These are phyloP conservation scores for Dascyllus trimaculatus DNA, from an alignment of 2,113 vertebrate genomes.

Conservation along the genomic window DNA sequence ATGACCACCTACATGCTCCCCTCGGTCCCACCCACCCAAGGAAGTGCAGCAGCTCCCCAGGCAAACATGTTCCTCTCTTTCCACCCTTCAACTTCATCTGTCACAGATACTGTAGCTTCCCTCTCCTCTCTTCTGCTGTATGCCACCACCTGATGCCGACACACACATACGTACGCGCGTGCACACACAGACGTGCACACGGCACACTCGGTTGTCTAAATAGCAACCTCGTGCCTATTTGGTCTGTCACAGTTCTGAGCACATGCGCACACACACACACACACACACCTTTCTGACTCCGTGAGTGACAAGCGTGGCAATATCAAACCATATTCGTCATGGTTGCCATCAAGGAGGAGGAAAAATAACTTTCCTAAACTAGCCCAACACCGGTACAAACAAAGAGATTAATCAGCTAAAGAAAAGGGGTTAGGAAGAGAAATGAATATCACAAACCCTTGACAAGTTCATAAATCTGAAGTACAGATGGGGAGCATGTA, in stretches of 20 bases:
- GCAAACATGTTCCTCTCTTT: conserved; percentile 57
- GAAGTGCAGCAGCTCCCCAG: conserved; percentile 61
- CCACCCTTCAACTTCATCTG: conserved; percentile 75
- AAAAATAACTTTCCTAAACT: conserved; percentile 69
- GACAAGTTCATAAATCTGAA: conserved; percentile 72
- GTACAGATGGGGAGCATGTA: conserved; percentile 49
- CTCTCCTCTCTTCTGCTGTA: conserved; percentile 35
- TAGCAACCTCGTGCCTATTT: conserved; percentile 65
- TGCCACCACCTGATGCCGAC: conserved; percentile 55
- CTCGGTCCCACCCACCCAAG: conserved; percentile 66
- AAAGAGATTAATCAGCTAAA: conserved; percentile 65
- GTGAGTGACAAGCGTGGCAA: conserved; percentile 78
- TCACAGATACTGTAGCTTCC: conserved; percentile 63
- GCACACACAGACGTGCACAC: conserved; percentile 18
- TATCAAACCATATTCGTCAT: conserved; percentile 72
- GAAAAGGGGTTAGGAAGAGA: conserved; percentile 54
- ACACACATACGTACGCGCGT: conserved; percentile 4
- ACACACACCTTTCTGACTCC: conserved; percentile 66
- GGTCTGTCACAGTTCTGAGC: conserved; percentile 68
- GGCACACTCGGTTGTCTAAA: conserved; percentile 48
- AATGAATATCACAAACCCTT: conserved; percentile 49
- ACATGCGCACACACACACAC: conserved; percentile 35
- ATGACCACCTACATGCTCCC: conserved; percentile 66
- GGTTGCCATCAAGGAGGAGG: conserved; percentile 67
- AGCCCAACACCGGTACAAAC: conserved; percentile 53